phyloP scores from a whole-genome alignment of 2,888 invertebrate species.

The Polyommatus iphigenia region DNA sequence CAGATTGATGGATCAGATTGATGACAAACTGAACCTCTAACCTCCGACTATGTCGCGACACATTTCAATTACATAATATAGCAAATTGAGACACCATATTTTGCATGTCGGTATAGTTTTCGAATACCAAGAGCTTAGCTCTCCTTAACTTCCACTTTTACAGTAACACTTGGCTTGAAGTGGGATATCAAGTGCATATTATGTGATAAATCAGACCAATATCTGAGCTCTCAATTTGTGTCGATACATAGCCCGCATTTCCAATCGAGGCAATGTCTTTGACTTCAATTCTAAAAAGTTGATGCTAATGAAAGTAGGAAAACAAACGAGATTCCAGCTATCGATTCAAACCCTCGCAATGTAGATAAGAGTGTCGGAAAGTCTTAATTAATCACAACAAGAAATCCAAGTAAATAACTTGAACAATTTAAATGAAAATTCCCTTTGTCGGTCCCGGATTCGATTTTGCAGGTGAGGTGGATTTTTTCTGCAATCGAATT shows the following conservation, averaged over 20 bases:
- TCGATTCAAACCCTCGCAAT: slow-evolving; percentile 31
- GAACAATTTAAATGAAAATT: slow-evolving; percentile 37
- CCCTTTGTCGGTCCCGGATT: slow-evolving; percentile 35
- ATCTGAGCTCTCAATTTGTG: neutral
- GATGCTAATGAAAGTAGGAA: neutral
- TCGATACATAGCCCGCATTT: slow-evolving; percentile 4
- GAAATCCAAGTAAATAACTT: slow-evolving; percentile 37
- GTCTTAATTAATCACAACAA: slow-evolving; percentile 42
- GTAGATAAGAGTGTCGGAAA: slow-evolving; percentile 36
- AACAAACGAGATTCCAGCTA: slow-evolving; percentile 16
- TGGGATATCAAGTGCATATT: neutral
- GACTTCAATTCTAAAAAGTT: neutral
- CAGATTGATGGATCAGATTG: too few relatives aligned
- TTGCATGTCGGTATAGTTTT: too few relatives aligned
- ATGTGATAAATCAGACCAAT: neutral
- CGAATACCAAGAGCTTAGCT: neutral
- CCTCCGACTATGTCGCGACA: too few relatives aligned
- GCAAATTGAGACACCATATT: too few relatives aligned
- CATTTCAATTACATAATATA: too few relatives aligned
- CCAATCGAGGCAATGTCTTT: neutral
- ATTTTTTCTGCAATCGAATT: slow-evolving; percentile 11
- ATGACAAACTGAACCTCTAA: too few relatives aligned
- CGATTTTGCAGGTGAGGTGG: slow-evolving; percentile 34
- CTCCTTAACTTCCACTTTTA: neutral
- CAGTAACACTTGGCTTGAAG: neutral